Percentiles rank a stretch among this genome's conserved stretches.
These are phyloP conservation scores for Eonycteris spelaea DNA, from an alignment of 2,113 vertebrate genomes.

Conservation along the genomic window DNA sequence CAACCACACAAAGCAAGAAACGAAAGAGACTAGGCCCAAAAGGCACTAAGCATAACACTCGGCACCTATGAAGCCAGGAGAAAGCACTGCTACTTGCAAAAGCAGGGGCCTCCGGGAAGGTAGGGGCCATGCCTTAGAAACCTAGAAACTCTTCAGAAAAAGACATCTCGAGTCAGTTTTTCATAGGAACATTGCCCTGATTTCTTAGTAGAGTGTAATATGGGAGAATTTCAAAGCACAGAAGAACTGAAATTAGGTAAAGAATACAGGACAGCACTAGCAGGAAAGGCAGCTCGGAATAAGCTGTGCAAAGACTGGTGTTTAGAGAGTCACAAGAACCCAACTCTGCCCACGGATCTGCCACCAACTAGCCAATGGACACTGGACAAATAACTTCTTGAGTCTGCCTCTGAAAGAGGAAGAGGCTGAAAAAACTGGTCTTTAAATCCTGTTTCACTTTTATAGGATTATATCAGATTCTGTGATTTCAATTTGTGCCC, in stretches of 20 bases:
- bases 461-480: neutral
- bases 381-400: neutral
- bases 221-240: neutral
- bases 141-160: neutral
- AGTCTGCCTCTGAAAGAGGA: neutral
- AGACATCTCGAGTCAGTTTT: neutral
- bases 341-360: neutral
- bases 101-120: neutral
- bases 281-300: too few relatives aligned
- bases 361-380: neutral
- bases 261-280: accelerated
- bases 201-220: neutral
- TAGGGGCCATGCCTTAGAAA: neutral
- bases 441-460: neutral
- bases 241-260: neutral
- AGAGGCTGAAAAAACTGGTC: neutral
- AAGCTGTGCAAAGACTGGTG: neutral
- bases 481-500: too few relatives aligned
- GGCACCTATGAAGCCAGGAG: neutral
- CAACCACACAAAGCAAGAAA: neutral
- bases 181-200: neutral
- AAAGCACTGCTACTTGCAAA: too few relatives aligned
- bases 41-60: too few relatives aligned
- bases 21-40: neutral
- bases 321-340: neutral